Evolutionary conservation across 2,797 vertebrate species (phyloP).

Genomic region (Melanotaenia parkinsoni): DNA sequence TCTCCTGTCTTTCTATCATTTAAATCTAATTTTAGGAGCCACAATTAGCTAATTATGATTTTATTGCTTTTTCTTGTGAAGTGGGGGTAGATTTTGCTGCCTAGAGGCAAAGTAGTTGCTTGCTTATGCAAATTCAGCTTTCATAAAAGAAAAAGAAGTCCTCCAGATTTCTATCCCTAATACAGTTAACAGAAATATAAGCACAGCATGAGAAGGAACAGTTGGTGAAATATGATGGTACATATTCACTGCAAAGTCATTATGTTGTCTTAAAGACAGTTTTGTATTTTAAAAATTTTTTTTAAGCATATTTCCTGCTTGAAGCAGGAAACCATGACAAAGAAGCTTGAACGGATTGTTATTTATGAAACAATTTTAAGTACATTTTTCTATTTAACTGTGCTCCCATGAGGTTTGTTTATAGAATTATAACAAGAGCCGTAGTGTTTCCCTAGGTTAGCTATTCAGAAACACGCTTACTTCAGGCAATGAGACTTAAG

Average conservation of each 20-base stretch:
- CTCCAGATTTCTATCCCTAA: neutral
- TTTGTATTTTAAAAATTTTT: neutral
- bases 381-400: neutral
- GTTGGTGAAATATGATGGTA: neutral
- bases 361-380: neutral
- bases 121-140: constrained; percentile 27
- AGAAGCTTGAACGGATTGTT: neutral
- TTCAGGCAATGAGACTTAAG: constrained; percentile 10
- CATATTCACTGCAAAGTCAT: constrained; percentile 6
- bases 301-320: neutral
- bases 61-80: constrained; percentile 46
- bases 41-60: constrained; percentile 48
- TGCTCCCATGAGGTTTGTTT: neutral
- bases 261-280: neutral
- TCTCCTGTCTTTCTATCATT: constrained; percentile 5
- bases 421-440: neutral
- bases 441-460: neutral
- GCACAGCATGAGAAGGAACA: neutral
- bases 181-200: constrained; percentile 38
- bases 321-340: neutral
- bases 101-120: constrained; percentile 22
- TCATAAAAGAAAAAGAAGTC: constrained; percentile 16
- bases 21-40: constrained; percentile 24
- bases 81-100: constrained; percentile 29
- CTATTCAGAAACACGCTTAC: constrained; percentile 9